A percentile compares a stretch with the other conserved stretches of the same genome.
These are phyloP conservation scores for Cnemophilus loriae DNA, from an alignment of 2,113 vertebrate species.

Conservation along the genomic window DNA sequence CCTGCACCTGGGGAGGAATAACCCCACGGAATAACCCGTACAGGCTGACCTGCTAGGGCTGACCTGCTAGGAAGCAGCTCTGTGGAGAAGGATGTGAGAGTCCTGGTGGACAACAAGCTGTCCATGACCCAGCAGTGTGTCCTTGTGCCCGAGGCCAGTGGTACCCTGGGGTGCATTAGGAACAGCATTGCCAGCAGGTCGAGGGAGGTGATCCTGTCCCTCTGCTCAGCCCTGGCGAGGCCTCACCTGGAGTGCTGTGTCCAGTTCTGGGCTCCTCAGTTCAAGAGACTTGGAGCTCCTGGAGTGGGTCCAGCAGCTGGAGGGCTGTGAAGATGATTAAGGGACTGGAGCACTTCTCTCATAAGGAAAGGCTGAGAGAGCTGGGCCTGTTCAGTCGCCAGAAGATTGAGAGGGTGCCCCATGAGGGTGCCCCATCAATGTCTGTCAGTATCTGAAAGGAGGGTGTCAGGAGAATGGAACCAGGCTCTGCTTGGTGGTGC, in stretches of 20 bases:
- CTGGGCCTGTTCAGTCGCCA: background rate
- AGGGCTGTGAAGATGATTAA: background rate
- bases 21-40: background rate
- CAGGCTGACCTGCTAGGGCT: background rate
- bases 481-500: background rate
- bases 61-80: background rate
- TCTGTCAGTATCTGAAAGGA: background rate
- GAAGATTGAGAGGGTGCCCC: background rate
- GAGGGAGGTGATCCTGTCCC: background rate
- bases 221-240: background rate
- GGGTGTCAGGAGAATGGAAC: background rate
- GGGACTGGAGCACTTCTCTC: background rate
- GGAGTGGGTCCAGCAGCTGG: background rate
- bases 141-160: too few relatives aligned
- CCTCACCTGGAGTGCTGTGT: accelerated
- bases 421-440: background rate
- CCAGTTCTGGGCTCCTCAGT: background rate
- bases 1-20: background rate
- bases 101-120: background rate
- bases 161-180: background rate
- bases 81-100: accelerated
- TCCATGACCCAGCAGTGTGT: background rate
- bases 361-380: background rate
- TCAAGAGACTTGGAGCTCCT: accelerated
- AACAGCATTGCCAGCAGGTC: background rate